Evolutionary conservation across 1,140 invertebrate genomes (phyloP).

Genomic region (Scaptomyza graminum): DNA sequence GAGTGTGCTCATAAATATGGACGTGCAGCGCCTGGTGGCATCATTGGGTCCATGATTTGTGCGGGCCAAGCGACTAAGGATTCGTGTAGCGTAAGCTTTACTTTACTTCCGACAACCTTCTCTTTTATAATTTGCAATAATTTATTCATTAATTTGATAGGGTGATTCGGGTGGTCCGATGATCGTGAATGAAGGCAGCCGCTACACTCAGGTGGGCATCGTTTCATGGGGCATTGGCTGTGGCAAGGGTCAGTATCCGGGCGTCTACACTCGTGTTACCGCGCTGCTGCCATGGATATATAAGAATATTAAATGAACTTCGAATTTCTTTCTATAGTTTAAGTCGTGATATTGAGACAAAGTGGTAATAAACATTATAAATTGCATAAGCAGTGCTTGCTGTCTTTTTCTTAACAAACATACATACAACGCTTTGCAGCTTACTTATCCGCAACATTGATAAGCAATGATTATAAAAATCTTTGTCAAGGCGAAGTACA

Average conservation of each 20-base stretch:
- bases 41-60: conserved; percentile 94
- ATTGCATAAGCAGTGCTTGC: conserved; percentile 8
- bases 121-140: too few relatives aligned
- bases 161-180: conserved; percentile 96
- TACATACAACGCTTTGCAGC: too few relatives aligned
- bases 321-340: conserved; percentile 55
- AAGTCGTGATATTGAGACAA: conserved; percentile 66
- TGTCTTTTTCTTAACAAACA: too few relatives aligned
- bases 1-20: conserved; percentile 93
- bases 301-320: conserved; percentile 85
- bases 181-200: conserved; percentile 89
- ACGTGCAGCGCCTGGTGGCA: conserved; percentile 92
- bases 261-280: conserved; percentile 88
- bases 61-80: conserved; percentile 92
- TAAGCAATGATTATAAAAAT: too few relatives aligned
- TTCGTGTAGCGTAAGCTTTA: conserved; percentile 93
- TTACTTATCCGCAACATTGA: too few relatives aligned
- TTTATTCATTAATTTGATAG: conserved; percentile 84
- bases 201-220: conserved; percentile 93
- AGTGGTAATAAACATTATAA: conserved; percentile 40
- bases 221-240: conserved; percentile 97
- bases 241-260: conserved; percentile 95
- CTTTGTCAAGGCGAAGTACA: not conserved
- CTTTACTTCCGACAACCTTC: not conserved
- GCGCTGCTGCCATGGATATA: conserved; percentile 91